Evolutionary conservation across 2,797 vertebrate genomes (phyloP).

Genomic region (Tragelaphus eurycerus): DNA sequence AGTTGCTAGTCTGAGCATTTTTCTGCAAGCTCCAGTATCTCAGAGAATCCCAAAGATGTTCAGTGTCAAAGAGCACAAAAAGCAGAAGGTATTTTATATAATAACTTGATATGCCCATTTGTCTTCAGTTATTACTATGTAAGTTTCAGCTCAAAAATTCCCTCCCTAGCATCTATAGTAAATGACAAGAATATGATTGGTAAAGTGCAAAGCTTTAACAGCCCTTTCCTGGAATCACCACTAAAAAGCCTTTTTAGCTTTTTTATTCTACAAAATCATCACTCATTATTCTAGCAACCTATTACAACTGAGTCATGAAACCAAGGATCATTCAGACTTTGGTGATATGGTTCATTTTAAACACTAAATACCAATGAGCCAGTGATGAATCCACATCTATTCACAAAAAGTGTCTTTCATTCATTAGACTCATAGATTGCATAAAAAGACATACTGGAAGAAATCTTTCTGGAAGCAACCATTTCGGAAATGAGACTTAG

Average conservation of each 20-base stretch:
- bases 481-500: slow-evolving; percentile 27
- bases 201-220: slow-evolving; percentile 73
- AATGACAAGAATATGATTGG: slow-evolving; percentile 73
- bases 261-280: slow-evolving; percentile 39
- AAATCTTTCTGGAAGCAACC: neutral
- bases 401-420: neutral
- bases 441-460: slow-evolving; percentile 22
- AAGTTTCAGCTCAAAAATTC: slow-evolving; percentile 33
- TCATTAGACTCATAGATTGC: neutral
- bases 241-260: slow-evolving; percentile 66
- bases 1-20: neutral
- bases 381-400: neutral
- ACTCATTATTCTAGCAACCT: neutral
- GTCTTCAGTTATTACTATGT: slow-evolving; percentile 47
- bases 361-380: neutral
- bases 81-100: slow-evolving; percentile 3
- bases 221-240: slow-evolving; percentile 70
- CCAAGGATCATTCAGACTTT: neutral
- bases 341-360: slow-evolving; percentile 38
- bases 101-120: slow-evolving; percentile 63
- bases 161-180: neutral
- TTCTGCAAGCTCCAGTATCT: neutral
- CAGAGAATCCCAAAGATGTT: neutral
- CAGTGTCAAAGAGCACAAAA: slow-evolving; percentile 12
- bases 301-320: slow-evolving; percentile 54